A percentile compares a stretch with the other conserved stretches of the same genome.
Conservation (phyloP, 2,888 invertebrate species). For the Cantharis nigra region DNA sequence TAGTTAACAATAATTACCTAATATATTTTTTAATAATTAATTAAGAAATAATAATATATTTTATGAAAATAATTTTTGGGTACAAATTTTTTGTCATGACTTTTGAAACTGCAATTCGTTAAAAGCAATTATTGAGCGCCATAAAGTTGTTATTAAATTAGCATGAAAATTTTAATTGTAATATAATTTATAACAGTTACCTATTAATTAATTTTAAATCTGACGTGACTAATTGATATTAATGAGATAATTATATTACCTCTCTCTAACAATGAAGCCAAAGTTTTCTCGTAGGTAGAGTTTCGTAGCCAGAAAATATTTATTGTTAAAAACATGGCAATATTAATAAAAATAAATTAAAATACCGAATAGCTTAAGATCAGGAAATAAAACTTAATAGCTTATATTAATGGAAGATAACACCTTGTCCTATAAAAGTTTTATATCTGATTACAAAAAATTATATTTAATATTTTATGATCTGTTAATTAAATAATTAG, state of each 20-base stretch:
- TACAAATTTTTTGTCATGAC: neutral
- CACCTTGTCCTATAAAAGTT: neutral
- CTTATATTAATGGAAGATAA: neutral
- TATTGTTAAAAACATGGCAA: neutral
- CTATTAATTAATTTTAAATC: neutral
- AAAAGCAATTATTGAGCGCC: neutral
- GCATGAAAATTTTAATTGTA: neutral
- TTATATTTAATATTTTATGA: neutral
- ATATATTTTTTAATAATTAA: neutral
- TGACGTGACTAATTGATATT: neutral
- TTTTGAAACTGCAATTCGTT: neutral
- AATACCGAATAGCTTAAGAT: neutral
- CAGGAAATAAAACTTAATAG: neutral
- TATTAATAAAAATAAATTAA: neutral
- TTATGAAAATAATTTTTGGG: neutral
- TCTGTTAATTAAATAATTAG: neutral
- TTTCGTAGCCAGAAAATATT: neutral
- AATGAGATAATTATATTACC: neutral
- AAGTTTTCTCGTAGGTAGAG: neutral
- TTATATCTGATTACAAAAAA: neutral
- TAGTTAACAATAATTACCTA: neutral
- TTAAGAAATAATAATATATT: neutral
- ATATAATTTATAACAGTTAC: neutral
- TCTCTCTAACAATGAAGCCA: neutral
- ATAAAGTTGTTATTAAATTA: neutral